Percentiles rank a stretch among this genome's conserved stretches.
These are phyloP conservation scores for Blastobasis lacticolella DNA, from an alignment of 2,888 invertebrate genomes.

Conservation along the genomic window DNA sequence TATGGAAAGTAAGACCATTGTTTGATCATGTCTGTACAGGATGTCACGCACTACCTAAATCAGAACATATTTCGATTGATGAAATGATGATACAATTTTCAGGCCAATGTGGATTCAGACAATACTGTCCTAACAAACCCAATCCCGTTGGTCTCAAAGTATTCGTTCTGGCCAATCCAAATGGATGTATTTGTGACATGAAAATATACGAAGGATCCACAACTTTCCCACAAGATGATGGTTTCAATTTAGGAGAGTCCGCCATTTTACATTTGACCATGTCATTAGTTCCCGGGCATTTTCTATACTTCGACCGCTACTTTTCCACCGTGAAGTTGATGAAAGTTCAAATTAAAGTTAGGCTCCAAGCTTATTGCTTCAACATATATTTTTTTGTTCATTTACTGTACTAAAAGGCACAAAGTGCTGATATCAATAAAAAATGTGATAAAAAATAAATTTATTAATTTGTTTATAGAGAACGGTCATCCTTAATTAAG, in stretches of 20 bases:
- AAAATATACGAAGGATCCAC: constrained; percentile 11
- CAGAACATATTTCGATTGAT: constrained; percentile 8
- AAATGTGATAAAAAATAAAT: not conserved
- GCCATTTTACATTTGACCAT: constrained; percentile 11
- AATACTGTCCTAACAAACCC: constrained; percentile 13
- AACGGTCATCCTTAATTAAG: not conserved
- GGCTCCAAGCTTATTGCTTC: not conserved
- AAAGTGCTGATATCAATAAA: constrained; percentile 4
- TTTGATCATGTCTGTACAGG: constrained; percentile 3
- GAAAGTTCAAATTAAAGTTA: constrained; percentile 2
- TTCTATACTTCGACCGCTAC: constrained; percentile 13
- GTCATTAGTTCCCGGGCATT: constrained; percentile 13
- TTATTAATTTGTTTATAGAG: not conserved
- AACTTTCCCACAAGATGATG: not conserved
- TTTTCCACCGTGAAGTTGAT: constrained; percentile 11
- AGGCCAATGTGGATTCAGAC: constrained; percentile 8
- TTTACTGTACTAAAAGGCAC: constrained; percentile 1
- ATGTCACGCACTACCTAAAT: constrained; percentile 1
- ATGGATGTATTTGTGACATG: constrained; percentile 13
- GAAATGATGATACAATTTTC: constrained; percentile 16
- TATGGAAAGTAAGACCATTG: constrained; percentile 9
- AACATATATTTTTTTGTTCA: not conserved
- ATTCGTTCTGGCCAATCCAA: constrained; percentile 13
- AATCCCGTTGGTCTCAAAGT: constrained; percentile 15
- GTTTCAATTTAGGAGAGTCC: constrained; percentile 10